Evolutionary conservation across 2,797 vertebrate genomes (phyloP).

Genomic region (Craterocephalus amniculus): DNA sequence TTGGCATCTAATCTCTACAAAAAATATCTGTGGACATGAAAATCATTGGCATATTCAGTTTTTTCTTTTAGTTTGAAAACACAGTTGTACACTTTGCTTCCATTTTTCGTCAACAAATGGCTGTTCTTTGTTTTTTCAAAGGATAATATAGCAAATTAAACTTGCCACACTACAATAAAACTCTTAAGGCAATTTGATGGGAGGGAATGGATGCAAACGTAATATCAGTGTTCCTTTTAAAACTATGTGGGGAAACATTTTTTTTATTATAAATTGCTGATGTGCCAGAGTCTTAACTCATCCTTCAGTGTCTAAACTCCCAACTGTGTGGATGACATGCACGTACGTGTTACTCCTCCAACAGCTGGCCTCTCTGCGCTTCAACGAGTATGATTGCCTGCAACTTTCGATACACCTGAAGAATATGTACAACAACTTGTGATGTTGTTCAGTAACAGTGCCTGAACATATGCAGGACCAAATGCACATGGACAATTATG

Average conservation of each 20-base stretch:
- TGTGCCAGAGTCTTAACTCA: slow-evolving; percentile 16
- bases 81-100: too few relatives aligned
- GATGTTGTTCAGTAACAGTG: too few relatives aligned
- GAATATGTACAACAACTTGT: too few relatives aligned
- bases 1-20: too few relatives aligned
- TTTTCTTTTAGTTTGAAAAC: too few relatives aligned
- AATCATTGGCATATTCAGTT: too few relatives aligned
- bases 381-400: slow-evolving; percentile 45
- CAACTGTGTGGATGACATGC: slow-evolving; percentile 20
- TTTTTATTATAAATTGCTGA: not conserved
- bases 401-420: slow-evolving; percentile 46
- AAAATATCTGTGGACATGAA: too few relatives aligned
- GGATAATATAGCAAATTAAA: not conserved
- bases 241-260: not conserved
- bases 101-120: too few relatives aligned
- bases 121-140: not conserved
- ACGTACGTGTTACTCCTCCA: slow-evolving; percentile 25
- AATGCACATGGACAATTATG: too few relatives aligned
- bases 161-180: not conserved
- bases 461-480: too few relatives aligned
- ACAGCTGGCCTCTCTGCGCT: slow-evolving; percentile 58
- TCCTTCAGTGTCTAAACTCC: slow-evolving; percentile 20
- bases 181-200: not conserved
- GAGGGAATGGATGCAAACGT: not conserved
- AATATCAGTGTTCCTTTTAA: not conserved